Base-by-base conservation (phyloP, 2,797 vertebrate species). In the Typhlichthys eigenmanni region DNA sequence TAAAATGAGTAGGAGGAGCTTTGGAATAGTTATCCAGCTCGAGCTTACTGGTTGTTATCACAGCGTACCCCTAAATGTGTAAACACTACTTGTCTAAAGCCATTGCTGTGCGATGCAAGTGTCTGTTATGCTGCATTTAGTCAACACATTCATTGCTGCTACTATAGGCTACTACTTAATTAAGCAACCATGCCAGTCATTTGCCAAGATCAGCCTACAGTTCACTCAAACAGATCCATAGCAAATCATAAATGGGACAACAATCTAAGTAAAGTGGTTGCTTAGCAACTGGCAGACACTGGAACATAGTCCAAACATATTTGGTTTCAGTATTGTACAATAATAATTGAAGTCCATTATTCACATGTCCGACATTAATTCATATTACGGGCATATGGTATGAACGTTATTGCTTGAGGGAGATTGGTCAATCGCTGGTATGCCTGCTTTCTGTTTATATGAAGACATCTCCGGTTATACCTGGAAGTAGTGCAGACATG, bases 201-300 rank as follows among this genome's bases (percentile, higher is more conserved):
- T 34, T 16, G 11, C 24, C 47, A 48, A 48, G 9, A 50, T 8
- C 13, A 1, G 17, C 43, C 47, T 16, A 60, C 12, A 47, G 46
- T 13, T 13, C 59, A n/a, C 60, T 53, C 29, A 67, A 19, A 13
- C 62, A 59, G 49, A 71, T 50, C 62, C 56, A 49, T 56, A n/a
- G 60, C 64, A 47, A 77, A 85, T 70, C 49, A 73, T 66, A 49
- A 71, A 68, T 70, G 55, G 48, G 51, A 65, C 38, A 55, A 68
- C 58, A 66, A 71, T 59, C 47, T 55, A 2, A 14, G 47, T 13
- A 13, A 38, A 63, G 56, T 11, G 60, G 80, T 84, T 81, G 79
- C 87, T 60, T 79, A 73, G 89, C 68, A 84, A 88, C 80, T 70
- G 63, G n/a, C 64, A 55, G 64, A 81, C 64, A 73, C 66, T 70